A percentile compares a stretch with the other conserved stretches of the same genome.
Evolutionary conservation across 2,113 vertebrate genomes (phyloP).

Genomic region (Puffinus mauretanicus): DNA sequence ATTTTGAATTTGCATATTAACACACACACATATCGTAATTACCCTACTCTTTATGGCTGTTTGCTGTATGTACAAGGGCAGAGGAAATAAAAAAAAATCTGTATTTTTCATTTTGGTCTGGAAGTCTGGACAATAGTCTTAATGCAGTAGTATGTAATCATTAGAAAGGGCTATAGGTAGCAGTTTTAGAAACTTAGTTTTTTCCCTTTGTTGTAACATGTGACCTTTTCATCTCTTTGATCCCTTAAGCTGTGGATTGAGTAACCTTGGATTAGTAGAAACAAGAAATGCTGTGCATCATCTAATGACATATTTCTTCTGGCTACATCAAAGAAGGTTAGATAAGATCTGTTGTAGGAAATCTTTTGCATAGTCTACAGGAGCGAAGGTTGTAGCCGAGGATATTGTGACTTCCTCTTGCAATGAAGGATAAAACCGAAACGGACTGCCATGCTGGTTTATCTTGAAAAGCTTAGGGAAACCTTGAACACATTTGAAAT

Average conservation of each 20-base stretch:
- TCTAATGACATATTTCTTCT: slow-evolving; percentile 29
- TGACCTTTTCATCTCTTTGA: slow-evolving; percentile 43
- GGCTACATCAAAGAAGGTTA: slow-evolving; percentile 34
- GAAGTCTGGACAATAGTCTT: not conserved
- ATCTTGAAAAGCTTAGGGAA: slow-evolving; percentile 23
- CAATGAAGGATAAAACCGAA: slow-evolving; percentile 13
- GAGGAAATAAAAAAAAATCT: not conserved
- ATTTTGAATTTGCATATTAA: slow-evolving; percentile 21
- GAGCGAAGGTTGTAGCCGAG: slow-evolving; percentile 8
- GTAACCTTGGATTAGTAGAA: slow-evolving; percentile 64
- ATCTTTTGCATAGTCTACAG: not conserved
- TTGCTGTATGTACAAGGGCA: not conserved
- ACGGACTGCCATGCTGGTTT: not conserved
- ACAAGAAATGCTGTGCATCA: not conserved
- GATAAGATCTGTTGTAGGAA: slow-evolving; percentile 55
- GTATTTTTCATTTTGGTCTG: not conserved
- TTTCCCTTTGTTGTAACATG: not conserved
- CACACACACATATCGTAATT: not conserved
- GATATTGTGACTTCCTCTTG: slow-evolving; percentile 16
- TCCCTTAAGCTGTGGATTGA: not conserved
- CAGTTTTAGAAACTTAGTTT: slow-evolving; percentile 4
- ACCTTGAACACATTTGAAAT: slow-evolving; percentile 15
- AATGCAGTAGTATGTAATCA: not conserved
- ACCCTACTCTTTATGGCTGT: not conserved
- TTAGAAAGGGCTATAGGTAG: not conserved